phyloP scores from a whole-genome alignment of 2,113 vertebrate genomes.

The Otocyon megalotis region DNA sequence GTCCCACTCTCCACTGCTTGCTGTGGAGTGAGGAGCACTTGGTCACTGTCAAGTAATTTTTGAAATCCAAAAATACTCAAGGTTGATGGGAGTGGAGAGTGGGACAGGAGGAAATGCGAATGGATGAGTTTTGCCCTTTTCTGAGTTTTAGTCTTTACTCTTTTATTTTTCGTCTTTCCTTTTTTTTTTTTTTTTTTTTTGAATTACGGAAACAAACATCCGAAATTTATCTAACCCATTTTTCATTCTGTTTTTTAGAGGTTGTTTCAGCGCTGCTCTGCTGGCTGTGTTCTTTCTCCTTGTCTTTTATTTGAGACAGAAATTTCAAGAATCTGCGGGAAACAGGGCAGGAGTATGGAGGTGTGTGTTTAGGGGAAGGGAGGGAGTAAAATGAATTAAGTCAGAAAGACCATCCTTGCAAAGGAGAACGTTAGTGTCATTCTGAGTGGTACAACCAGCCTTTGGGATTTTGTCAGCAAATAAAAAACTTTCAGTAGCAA shows the following conservation, averaged over 20 bases:
- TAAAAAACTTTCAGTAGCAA: neutral
- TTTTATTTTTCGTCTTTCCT: neutral
- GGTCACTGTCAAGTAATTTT: neutral
- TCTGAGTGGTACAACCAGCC: neutral
- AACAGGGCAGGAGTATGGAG: neutral
- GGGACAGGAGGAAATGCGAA: neutral
- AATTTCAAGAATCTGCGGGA: constrained; percentile 4
- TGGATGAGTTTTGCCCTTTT: neutral
- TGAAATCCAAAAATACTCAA: neutral
- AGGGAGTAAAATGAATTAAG: neutral
- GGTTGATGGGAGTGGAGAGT: neutral
- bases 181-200: neutral
- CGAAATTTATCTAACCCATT: neutral
- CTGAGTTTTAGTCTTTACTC: neutral
- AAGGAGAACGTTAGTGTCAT: neutral
- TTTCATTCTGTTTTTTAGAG: neutral
- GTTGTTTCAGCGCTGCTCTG: neutral
- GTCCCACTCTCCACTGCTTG: neutral
- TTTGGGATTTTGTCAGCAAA: neutral
- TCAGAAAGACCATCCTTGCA: neutral
- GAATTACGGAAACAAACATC: neutral
- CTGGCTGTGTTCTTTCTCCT: neutral
- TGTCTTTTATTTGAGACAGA: constrained; percentile 38
- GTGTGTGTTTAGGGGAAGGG: neutral
- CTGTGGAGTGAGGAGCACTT: neutral